Percentiles rank a stretch among this genome's conserved stretches.
These are phyloP conservation scores for Thalassophryne amazonica DNA, from an alignment of 2,797 vertebrate genomes.

Conservation along the genomic window DNA sequence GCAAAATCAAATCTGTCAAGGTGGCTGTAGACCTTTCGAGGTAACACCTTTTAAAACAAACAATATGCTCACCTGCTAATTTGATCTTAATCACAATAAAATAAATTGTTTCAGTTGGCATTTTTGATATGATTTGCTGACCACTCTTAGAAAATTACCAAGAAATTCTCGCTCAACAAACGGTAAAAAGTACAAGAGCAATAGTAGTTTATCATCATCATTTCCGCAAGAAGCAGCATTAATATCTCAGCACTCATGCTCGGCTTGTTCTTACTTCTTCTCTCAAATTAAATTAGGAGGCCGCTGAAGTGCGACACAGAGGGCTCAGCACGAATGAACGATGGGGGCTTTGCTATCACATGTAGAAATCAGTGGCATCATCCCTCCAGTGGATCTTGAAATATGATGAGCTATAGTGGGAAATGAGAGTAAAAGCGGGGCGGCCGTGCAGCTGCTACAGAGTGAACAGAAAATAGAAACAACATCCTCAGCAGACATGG, in stretches of 20 bases:
- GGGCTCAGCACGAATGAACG: conserved; percentile 50
- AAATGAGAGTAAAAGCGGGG: conserved; percentile 41
- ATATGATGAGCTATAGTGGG: conserved; percentile 66
- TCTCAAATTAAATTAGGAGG: conserved; percentile 66
- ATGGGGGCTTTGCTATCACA: conserved; percentile 64
- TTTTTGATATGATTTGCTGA: conserved; percentile 25
- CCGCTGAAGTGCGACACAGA: conserved; percentile 55
- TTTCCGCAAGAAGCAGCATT: conserved; percentile 54
- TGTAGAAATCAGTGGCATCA: conserved; percentile 58
- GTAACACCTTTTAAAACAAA: neutral
- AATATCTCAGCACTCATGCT: conserved; percentile 58
- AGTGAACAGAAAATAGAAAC: conserved; percentile 51
- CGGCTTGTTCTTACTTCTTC: conserved; percentile 47
- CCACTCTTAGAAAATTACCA: conserved; percentile 5
- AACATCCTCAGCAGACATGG: conserved; percentile 42
- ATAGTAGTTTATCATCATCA: conserved; percentile 58
- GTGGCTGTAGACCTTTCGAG: neutral
- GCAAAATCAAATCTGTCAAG: neutral
- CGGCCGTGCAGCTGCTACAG: conserved; percentile 25
- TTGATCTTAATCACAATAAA: neutral
- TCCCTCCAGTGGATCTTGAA: conserved; percentile 55
- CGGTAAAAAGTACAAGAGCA: conserved; percentile 41
- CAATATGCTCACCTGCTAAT: neutral
- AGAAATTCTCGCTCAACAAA: conserved; percentile 28
- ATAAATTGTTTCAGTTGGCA: neutral